Percentiles rank a stretch among this genome's conserved stretches.
Evolutionary conservation across 2,113 vertebrate species (phyloP).

Genomic region (Cyanoderma ruficeps): DNA sequence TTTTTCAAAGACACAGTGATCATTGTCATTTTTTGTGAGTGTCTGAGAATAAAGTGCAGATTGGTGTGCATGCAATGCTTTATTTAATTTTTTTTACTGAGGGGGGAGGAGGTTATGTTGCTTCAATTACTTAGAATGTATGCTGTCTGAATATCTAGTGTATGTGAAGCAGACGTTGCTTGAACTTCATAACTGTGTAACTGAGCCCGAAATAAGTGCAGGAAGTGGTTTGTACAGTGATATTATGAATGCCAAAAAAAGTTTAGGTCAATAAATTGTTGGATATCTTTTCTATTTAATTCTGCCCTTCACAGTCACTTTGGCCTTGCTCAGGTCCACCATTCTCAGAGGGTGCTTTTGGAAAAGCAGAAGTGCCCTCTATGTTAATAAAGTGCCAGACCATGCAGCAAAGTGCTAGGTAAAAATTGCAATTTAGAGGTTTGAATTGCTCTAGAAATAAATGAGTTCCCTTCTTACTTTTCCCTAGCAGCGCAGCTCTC

Average conservation of each 20-base stretch:
- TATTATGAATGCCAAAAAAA: not conserved
- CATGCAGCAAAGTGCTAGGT: not conserved
- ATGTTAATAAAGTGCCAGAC: not conserved
- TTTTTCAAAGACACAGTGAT: not conserved
- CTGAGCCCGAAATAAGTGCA: not conserved
- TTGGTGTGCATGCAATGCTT: not conserved
- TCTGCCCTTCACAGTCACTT: not conserved
- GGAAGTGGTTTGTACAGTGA: not conserved
- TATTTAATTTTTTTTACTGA: not conserved
- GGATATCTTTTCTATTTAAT: not conserved
- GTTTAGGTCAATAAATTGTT: not conserved
- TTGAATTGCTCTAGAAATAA: not conserved
- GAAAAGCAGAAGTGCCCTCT: not conserved
- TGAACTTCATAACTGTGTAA: not conserved
- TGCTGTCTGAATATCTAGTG: not conserved
- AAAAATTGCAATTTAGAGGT: not conserved
- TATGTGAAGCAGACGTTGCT: not conserved
- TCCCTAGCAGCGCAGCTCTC: not conserved
- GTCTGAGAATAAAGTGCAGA: not conserved
- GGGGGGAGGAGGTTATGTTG: not conserved
- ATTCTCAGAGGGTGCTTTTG: not conserved
- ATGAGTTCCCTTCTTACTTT: not conserved
- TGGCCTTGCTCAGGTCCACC: not conserved
- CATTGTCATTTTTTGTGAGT: not conserved
- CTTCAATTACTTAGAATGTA: not conserved